Evolutionary conservation across 2,888 invertebrate genomes (phyloP), one percentile per base, ranked within the genome.

Genomic region (Drosophila meridionalis): DNA sequence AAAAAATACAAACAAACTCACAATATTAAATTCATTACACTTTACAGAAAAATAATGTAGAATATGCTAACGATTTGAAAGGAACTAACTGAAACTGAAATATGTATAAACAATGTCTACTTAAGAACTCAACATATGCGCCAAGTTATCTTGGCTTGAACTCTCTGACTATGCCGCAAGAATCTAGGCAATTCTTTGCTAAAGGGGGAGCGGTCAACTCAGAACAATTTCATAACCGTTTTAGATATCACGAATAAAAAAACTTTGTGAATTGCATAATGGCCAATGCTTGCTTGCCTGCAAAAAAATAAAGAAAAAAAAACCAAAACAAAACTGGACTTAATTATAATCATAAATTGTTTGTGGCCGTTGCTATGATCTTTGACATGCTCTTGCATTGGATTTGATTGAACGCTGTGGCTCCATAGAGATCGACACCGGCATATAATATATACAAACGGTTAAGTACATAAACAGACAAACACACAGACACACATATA

Each of bases 321-420:
- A 45, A 45, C 26, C 7, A 32, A 50, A 50, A 52, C 50, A 9
- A 52, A 56, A 57, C 61, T 69, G 61, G 63, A 61, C 56, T 73
- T 73, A 63, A 76, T 79, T 68, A 79, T 82, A 80, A 82, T 70
- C 82, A 80, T 72, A 82, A 80, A 73, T 60, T 76, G 58, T 79
- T 78, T 71, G 62, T 71, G 40, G 56, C 56, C 56, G 42, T 56
- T 78, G 56, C 66, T 71, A 60, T 83, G 80, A 81, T 80, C 81
- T 81, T 83, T 83, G 83, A 81, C 81, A 81, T 72, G 76, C 56
- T 56, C 62, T 58, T 34, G 45, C 47, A 42, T 57, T 62, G 58
- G 63, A 43, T 68, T 55, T 73, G 77, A 74, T 80, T 83, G 77
- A 82, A 70, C 70, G 64, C 64, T 61, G 36, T 65, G 71, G 59